Evolutionary conservation across 2,113 vertebrate species (phyloP), one percentile per base, ranked within the genome.

Genomic region (Gallinago media): DNA sequence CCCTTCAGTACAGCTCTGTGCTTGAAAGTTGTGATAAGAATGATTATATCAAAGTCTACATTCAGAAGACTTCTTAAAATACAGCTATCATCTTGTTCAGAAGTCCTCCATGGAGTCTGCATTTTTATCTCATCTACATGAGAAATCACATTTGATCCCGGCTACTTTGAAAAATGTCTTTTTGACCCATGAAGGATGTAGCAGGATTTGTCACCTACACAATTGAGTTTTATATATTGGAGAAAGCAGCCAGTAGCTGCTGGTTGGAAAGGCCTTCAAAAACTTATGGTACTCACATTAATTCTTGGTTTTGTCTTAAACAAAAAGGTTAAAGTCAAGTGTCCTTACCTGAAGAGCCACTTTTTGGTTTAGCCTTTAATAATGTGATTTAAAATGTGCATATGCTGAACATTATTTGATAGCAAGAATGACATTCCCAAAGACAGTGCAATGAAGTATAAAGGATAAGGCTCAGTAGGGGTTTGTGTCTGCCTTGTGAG

Each of bases 401-500:
- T 68, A 76, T 73, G 29, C 21, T 83, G 47, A 95, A 62, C 72
- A 77, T 61, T 72, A 90, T 80, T 94, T 90, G 55, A 90, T 74
- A 94, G 61, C 47, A 93, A 78, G 94, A 94, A 88, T 88, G 11
- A 54, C 83, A 74, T 87, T 91, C 20, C 13, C 32, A 32, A 89
- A 89, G 55, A 76, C 85, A 68, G 54, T 61, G 40, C 34, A 93
- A 77, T 85, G 82, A 82, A 85, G 34, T 92, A 80, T 71, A 71
- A 89, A 93, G 83, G 46, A 83, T 77, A 85, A 78, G 23, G 8
- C 34, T 87, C 85, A 79, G 42, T 12, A 68, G 52, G 26, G 32
- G 26, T 34, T 93, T 91, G 50, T 79, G 58, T 70, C 66, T 95
- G 74, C 67, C 81, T 92, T 94, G 88, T 27, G 15, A 96, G 52